phyloP scores from a whole-genome alignment of 2,113 vertebrate genomes.

The Planiliza haematocheilus region DNA sequence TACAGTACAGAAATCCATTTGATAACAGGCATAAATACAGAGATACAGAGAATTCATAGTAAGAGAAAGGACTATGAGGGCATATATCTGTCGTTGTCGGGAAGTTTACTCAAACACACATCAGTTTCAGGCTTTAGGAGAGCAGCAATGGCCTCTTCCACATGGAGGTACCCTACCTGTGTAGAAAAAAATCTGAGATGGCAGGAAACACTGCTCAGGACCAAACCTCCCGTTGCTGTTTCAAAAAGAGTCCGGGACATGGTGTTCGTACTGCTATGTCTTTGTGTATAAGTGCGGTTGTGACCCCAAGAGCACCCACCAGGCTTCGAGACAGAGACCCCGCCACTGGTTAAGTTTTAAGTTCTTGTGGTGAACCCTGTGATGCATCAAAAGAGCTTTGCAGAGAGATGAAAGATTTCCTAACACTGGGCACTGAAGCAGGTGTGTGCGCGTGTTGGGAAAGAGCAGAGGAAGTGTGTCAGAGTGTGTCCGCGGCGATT shows the following conservation, averaged over 20 bases:
- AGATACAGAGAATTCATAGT: too few species aligned
- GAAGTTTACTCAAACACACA: constrained; percentile 24
- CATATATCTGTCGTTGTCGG: constrained; percentile 4
- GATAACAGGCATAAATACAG: too few species aligned
- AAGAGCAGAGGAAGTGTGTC: constrained; percentile 20
- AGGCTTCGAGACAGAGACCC: constrained; percentile 26
- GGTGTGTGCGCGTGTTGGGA: neutral
- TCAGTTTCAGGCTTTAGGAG: constrained; percentile 16
- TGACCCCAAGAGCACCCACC: neutral
- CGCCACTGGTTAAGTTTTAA: constrained; percentile 54
- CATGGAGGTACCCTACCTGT: constrained; percentile 3
- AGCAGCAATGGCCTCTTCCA: neutral
- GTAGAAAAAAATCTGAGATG: constrained; percentile 20
- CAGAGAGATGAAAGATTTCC: constrained; percentile 51
- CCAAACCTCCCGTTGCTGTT: neutral
- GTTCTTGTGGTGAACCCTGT: constrained; percentile 40
- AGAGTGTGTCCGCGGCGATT: constrained; percentile 50
- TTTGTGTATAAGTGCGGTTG: neutral
- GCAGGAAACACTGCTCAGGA: constrained; percentile 16
- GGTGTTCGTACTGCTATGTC: neutral
- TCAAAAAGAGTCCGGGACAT: constrained; percentile 19
- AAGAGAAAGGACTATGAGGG: too few species aligned
- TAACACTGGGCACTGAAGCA: constrained; percentile 24
- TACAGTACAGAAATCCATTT: too few species aligned
- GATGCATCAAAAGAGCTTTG: constrained; percentile 46